Evolutionary conservation across 2,888 invertebrate genomes (phyloP), one percentile per base, ranked within the genome.

Genomic region (Drosophila buzzatii): DNA sequence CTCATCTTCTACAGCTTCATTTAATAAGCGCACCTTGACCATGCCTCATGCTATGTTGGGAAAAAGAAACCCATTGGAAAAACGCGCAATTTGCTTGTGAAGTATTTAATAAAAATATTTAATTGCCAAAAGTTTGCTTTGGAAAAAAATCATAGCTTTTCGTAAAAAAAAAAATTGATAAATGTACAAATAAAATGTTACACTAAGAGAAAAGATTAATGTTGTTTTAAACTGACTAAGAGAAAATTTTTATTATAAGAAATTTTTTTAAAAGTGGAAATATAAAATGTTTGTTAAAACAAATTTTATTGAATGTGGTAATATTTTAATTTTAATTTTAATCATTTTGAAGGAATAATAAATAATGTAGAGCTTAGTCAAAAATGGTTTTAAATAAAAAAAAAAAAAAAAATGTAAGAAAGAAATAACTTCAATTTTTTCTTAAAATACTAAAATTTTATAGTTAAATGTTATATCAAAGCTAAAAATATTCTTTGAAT

Each of bases 71-170:
- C 1, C 23, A 39, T 55, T 18, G 27, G 9, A 33, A 37, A 41
- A 33, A 8, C 52, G 27, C 10, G 1, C 3, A 55, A 27, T 37
- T 55, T 12, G 31, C 1, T 12, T 37, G 23, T 7, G 23, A 20
- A 12, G 14, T 60, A 41, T 57, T 31, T 58, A 31, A 58, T 18
- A 57, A 60, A 57, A 56, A 44, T 62, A 49, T 64, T 65, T 44
- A 51, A 76, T 70, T 65, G 33, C 23, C 9, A 37, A 57, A 41
- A 45, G 53, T 56, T 59, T 49, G 31, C 33, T 49, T 45, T 16
- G 12, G 14, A 10, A 20, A 53, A 49, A 52, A 58, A 49, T 44
- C 7, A 33, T 4, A 27, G 27, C n/a, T 6, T n/a, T 53, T 23
- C 41, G 55, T 23, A 18, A 3, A 20, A 53, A 45, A 53, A 45